Base-by-base conservation (phyloP, 2,797 vertebrate genomes). In the Acomys russatus region DNA sequence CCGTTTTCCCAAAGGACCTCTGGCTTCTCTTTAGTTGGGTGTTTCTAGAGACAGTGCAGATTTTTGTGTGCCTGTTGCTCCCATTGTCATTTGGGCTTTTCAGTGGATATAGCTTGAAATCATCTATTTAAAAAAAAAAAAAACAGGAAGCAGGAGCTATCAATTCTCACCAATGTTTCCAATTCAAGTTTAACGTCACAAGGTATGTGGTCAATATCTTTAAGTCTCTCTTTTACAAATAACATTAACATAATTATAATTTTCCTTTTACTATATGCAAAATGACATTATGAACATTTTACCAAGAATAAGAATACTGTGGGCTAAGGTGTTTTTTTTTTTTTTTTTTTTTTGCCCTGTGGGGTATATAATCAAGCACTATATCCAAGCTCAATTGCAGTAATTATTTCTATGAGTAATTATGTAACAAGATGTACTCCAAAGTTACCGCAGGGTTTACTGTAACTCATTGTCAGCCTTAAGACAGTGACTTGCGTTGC, bases 381-480 rank as follows among this genome's bases (percentile, higher is more conserved):
- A 7, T 3, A 71, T 77, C 30, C 79, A 86, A 92, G 70, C 4
- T 80, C 38, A 76, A 22, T 14, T 44, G 20, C 51, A 83, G 20
- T 79, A 92, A 64, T 79, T 84, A 79, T 87, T 90, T 92, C 59
- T 88, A 61, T 83, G 11, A 15, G 76, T 90, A 59, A 6, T 35
- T 86, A 76, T 74, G 68, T 78, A 83, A 64, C 20, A 88, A 66
- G n/a, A 90, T 59, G 14, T 12, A 89, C 38, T 91, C 80, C 85
- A 61, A 96, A 92, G 79, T 91, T 88, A 64, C 51, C 44, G 18
- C 23, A 84, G 79, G 25, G 73, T 88, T 90, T 88, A 85, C 22
- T 54, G 76, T 84, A 93, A 77, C 68, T 22, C 25, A 63, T 38
- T 88, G 33, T 88, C 22, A 71, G 9, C 70, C 49, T 59, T 85